These are phyloP conservation scores for Momotus momota DNA, from an alignment of 2,797 vertebrate genomes.

Conservation along the genomic window DNA sequence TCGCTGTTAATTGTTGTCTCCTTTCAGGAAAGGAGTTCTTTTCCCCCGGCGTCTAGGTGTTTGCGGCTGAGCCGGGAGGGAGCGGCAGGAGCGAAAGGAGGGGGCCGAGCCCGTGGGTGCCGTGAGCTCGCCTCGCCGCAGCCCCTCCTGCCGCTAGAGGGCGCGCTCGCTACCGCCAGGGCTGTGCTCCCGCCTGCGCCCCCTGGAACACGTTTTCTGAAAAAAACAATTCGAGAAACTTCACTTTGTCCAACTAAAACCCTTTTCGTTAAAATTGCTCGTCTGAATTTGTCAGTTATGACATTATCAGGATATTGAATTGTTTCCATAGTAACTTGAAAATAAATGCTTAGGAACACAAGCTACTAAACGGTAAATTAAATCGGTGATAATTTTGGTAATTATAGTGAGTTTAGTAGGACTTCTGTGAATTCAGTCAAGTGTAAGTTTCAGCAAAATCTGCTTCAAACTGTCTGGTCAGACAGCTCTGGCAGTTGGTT, in stretches of 20 bases:
- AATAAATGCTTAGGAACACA: not conserved
- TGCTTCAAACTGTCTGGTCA: not conserved
- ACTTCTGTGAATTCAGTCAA: not conserved
- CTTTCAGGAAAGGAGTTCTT: not conserved
- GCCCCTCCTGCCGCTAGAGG: not conserved
- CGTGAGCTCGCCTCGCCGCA: not conserved
- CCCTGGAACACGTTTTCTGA: not conserved
- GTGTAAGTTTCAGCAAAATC: not conserved
- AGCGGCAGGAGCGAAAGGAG: not conserved
- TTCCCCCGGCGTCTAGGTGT: not conserved
- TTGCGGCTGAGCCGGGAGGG: not conserved
- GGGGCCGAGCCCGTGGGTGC: no score
- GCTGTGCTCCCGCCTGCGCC: no score
- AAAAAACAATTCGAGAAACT: no score
- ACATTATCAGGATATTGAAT: not conserved
- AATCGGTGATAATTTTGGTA: not conserved
- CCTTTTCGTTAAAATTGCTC: not conserved
- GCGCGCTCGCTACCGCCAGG: not conserved
- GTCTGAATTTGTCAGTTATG: not conserved
- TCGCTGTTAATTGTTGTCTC: not conserved
- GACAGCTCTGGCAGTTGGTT: not conserved
- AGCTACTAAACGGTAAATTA: not conserved
- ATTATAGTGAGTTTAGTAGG: not conserved
- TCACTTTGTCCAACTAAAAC: not conserved
- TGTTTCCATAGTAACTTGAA: slow-evolving; percentile 15